phyloP scores from a whole-genome alignment of 2,888 invertebrate species.

The Microdon myrmicae region DNA sequence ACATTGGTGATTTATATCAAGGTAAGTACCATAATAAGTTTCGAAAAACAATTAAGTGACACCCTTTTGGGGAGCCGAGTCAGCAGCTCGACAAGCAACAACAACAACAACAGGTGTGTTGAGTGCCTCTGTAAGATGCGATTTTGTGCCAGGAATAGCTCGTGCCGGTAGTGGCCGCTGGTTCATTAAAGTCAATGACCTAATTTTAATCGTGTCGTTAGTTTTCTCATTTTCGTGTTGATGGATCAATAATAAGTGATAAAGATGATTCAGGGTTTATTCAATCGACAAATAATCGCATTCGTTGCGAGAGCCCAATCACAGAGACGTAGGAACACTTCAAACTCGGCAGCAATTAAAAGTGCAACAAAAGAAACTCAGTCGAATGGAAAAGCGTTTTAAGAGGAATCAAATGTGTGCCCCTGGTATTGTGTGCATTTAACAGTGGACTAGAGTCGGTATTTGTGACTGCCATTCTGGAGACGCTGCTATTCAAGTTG shows the following conservation, averaged over 20 bases:
- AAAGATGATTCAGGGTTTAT: slow-evolving; percentile 21
- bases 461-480: slow-evolving; percentile 18
- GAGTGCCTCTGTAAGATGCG: not conserved
- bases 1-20: slow-evolving; percentile 93
- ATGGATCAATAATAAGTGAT: slow-evolving; percentile 13
- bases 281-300: slow-evolving; percentile 15
- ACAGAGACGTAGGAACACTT: slow-evolving; percentile 2
- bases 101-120: slow-evolving; percentile 29
- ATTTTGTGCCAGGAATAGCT: slow-evolving; percentile 8
- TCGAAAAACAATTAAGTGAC: not conserved
- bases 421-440: slow-evolving; percentile 1
- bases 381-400: slow-evolving; percentile 26
- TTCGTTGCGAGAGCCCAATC: not conserved
- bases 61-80: slow-evolving; percentile 1
- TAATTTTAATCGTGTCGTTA: slow-evolving; percentile 20
- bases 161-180: not conserved
- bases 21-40: slow-evolving; percentile 56
- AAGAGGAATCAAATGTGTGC: slow-evolving; percentile 6
- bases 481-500: slow-evolving; percentile 17
- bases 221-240: slow-evolving; percentile 19
- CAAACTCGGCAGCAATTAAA: slow-evolving; percentile 32
- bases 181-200: slow-evolving; percentile 24
- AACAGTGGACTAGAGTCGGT: slow-evolving; percentile 9
- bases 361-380: slow-evolving; percentile 29
- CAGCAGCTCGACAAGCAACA: too few species aligned